Evolutionary conservation across 2,888 invertebrate genomes (phyloP), one percentile per base, ranked within the genome.

Genomic region (Acanthosepion pharaonis): DNA sequence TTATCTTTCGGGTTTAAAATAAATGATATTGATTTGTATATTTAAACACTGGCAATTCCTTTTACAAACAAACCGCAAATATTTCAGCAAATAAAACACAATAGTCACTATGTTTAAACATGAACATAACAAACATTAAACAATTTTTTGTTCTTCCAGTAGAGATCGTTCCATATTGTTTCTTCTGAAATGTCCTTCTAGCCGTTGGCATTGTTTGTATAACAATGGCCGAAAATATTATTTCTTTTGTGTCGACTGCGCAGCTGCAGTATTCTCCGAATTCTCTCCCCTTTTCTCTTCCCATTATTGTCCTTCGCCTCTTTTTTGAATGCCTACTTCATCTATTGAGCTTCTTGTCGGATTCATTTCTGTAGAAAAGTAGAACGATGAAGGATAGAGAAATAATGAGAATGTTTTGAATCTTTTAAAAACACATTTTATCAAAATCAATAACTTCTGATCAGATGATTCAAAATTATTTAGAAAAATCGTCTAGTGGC

Each of bases 241-340:
- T 78, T 78, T 78, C 78, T 78, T 78, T 78, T 78, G 78, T 78
- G 78, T 78, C 78, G n/a, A 78, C n/a, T n/a, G 78, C 33, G 78
- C 78, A 78, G 78, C 78, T 78, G 78, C 33, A 78, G 33, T n/a
- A 78, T 78, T 78, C 78, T n/a, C 78, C 33, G n/a, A 33, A 18
- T 15, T 78, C 11, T 78, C 78, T 78, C n/a, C n/a, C n/a, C n/a
- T 78, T 78, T 78, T 78, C n/a, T 8, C n/a, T 78, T 5, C n/a
- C n/a, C n/a, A n/a, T 23, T 78, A 9, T n/a, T 78, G 15, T 78
- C n/a, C n/a, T 33, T 33, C n/a, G 78, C n/a, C 78, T 78, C 78
- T 15, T n/a, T 78, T 78, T n/a, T 78, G n/a, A 78, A 78, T 78
- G 78, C 78, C 78, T 78, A 78, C 78, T 78, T 78, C 78, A 78